Evolutionary conservation across 2,797 vertebrate species (phyloP).

Genomic region (Mus spretus): DNA sequence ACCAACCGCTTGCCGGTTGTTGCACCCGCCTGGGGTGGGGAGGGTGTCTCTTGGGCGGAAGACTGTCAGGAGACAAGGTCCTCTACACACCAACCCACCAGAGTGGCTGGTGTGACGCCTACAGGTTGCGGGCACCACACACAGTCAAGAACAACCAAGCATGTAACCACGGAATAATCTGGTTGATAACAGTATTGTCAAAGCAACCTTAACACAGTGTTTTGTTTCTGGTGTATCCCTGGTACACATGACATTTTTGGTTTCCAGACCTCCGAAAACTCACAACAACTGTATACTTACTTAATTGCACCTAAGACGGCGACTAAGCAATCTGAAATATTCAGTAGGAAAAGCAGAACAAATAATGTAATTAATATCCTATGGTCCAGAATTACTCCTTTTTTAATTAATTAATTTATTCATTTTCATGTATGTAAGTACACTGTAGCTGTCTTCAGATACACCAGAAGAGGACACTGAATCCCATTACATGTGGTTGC

Average conservation of each 20-base stretch:
- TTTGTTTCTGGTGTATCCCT: not conserved
- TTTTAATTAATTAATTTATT: too few relatives aligned
- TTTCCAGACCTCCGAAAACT: slow-evolving; percentile 19
- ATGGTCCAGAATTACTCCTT: slow-evolving; percentile 4
- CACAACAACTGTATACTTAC: not conserved
- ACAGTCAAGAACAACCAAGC: not conserved
- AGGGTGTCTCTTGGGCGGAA: not conserved
- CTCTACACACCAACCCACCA: not conserved
- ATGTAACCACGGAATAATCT: not conserved
- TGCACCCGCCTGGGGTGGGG: not conserved
- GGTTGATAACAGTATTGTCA: not conserved
- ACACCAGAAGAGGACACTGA: too few relatives aligned
- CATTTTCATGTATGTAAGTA: too few relatives aligned
- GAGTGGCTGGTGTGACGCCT: not conserved
- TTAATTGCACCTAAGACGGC: not conserved
- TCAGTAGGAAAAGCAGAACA: slow-evolving; percentile 27
- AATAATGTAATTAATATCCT: not conserved
- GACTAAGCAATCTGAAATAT: not conserved
- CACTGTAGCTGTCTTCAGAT: too few relatives aligned
- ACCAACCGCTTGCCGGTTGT: rapidly evolving
- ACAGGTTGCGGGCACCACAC: not conserved
- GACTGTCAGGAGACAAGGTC: not conserved
- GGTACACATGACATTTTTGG: not conserved
- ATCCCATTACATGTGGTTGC: too few relatives aligned
- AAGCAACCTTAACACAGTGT: not conserved